phyloP scores from a whole-genome alignment of 1,140 invertebrate genomes.

The Aleiodes sp. region DNA sequence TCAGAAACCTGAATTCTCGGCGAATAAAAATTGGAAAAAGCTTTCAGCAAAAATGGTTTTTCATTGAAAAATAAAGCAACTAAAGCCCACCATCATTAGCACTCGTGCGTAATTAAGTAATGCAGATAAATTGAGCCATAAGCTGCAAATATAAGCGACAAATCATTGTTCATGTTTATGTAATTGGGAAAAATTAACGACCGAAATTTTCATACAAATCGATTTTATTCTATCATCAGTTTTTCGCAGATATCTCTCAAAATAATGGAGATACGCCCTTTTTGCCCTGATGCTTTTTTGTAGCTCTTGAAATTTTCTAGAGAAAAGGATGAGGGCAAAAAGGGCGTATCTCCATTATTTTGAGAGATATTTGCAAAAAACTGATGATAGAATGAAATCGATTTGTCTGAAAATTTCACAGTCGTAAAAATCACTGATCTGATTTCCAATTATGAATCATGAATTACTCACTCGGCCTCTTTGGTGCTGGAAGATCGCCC shows the following conservation, averaged over 20 bases:
- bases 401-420: too few species aligned
- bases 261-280: too few species aligned
- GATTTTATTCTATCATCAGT: too few species aligned
- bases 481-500: slow-evolving; percentile 67
- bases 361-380: too few species aligned
- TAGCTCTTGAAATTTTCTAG: too few species aligned
- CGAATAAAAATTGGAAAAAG: neutral
- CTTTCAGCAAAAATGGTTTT: neutral
- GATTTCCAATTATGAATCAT: slow-evolving; percentile 7
- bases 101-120: slow-evolving; percentile 1
- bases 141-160: slow-evolving; percentile 27
- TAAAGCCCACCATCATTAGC: neutral
- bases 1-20: neutral
- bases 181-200: neutral
- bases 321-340: too few species aligned
- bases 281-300: too few species aligned
- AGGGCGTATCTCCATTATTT: too few species aligned
- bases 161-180: slow-evolving; percentile 20
- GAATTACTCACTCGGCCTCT: slow-evolving; percentile 78
- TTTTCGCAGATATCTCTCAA: too few species aligned
- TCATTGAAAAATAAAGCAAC: neutral
- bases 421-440: too few species aligned
- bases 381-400: too few species aligned
- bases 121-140: slow-evolving; percentile 23
- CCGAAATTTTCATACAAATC: neutral